Conservation (phyloP, 64 coral and sea anemone genomes). For the Trachythela sp. region DNA sequence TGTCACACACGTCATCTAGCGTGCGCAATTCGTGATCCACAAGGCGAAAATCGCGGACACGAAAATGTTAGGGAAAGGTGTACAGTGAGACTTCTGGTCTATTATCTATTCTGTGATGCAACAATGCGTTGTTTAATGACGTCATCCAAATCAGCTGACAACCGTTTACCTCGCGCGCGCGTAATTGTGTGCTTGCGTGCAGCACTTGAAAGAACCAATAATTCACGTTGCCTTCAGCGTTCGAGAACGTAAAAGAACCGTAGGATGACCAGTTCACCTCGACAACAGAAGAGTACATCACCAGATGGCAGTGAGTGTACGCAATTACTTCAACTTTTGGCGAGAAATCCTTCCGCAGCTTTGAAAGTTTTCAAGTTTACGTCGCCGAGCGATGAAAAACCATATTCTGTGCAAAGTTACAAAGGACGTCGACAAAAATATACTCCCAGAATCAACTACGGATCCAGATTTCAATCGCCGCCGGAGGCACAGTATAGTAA, state of each 20-base stretch:
- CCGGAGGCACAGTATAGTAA: background rate
- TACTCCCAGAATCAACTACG: background rate
- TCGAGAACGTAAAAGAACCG: background rate
- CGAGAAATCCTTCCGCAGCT: background rate
- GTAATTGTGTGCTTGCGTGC: too few species aligned
- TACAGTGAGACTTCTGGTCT: too few species aligned
- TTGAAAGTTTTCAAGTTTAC: background rate
- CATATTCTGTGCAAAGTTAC: background rate
- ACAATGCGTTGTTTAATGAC: too few species aligned
- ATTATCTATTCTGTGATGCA: too few species aligned
- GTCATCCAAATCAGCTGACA: too few species aligned
- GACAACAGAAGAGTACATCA: background rate
- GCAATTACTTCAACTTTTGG: slow-evolving; percentile 11
- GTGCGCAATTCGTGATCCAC: too few species aligned
- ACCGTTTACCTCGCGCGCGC: too few species aligned
- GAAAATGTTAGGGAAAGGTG: too few species aligned
- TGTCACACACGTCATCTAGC: too few species aligned
- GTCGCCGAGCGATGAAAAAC: background rate
- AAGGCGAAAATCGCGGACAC: too few species aligned
- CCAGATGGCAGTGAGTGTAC: background rate
- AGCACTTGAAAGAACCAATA: too few species aligned
- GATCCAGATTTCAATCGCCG: background rate
- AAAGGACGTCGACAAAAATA: background rate
- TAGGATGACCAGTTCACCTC: background rate
- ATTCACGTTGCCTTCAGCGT: too few species aligned